Conservation (phyloP, 2,113 vertebrate species). For the Heliornis fulica region DNA sequence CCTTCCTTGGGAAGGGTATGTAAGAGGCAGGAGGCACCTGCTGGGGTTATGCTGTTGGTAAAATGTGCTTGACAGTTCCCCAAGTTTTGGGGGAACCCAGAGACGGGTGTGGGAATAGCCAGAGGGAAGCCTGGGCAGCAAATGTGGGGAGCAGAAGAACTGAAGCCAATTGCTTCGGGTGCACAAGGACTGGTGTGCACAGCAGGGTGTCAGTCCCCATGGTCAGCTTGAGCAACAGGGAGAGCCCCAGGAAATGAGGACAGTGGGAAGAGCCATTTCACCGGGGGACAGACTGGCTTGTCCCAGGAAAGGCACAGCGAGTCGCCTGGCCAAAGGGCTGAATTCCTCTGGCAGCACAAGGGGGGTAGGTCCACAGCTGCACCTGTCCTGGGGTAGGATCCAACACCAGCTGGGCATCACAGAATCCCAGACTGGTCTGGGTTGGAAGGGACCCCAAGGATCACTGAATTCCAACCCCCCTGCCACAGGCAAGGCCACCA, state of each 20-base stretch:
- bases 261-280: neutral
- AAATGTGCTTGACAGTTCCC: neutral
- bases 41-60: neutral
- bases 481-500: no score
- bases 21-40: neutral
- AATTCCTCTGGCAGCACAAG: neutral
- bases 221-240: neutral
- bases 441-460: no score
- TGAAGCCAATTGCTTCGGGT: neutral
- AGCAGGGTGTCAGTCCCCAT: neutral
- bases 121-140: neutral
- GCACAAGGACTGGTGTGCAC: neutral
- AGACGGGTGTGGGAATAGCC: neutral
- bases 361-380: neutral
- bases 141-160: neutral
- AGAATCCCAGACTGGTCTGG: no score
- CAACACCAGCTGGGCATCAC: neutral
- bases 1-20: neutral
- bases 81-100: neutral
- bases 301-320: neutral
- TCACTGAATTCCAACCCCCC: no score
- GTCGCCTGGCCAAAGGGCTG: neutral
- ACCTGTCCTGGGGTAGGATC: neutral
- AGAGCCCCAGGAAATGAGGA: neutral
- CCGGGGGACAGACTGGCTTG: neutral